Evolutionary conservation across 2,888 invertebrate genomes (phyloP).

Genomic region (Zaprionus bogoriensis): DNA sequence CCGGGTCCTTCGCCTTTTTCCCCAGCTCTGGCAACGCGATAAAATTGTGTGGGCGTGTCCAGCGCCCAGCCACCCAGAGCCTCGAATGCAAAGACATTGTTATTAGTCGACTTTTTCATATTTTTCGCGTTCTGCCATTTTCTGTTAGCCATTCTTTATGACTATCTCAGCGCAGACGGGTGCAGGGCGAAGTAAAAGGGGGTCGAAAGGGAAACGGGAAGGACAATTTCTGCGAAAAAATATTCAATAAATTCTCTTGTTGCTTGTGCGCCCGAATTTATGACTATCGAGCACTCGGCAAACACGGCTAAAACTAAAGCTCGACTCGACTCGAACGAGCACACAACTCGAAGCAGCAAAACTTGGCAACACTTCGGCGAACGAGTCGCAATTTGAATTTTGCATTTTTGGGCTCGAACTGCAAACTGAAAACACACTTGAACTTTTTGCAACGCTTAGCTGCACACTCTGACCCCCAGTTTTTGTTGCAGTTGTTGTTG

Average conservation of each 20-base stretch:
- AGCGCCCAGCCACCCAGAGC: background rate
- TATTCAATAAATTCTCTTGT: slow-evolving; percentile 41
- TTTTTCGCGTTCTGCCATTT: slow-evolving; percentile 45
- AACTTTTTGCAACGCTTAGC: slow-evolving; percentile 53
- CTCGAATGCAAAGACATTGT: slow-evolving; percentile 37
- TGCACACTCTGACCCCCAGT: slow-evolving; percentile 12
- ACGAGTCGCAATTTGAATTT: slow-evolving; percentile 30
- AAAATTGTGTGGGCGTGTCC: slow-evolving; percentile 57
- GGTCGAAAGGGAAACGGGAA: background rate
- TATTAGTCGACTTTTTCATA: slow-evolving; percentile 57
- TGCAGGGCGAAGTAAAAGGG: background rate
- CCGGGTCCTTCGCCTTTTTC: slow-evolving; percentile 40
- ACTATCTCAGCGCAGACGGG: slow-evolving; percentile 19
- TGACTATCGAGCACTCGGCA: slow-evolving; percentile 57
- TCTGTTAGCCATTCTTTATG: slow-evolving; percentile 30
- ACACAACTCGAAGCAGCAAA: slow-evolving; percentile 8
- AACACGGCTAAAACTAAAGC: slow-evolving; percentile 41
- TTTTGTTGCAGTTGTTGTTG: slow-evolving; percentile 23
- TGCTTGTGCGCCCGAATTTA: slow-evolving; percentile 49
- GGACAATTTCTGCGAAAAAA: slow-evolving; percentile 21
- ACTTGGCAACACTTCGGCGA: slow-evolving; percentile 28
- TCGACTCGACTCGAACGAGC: background rate
- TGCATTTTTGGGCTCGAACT: slow-evolving; percentile 20
- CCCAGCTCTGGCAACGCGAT: slow-evolving; percentile 30
- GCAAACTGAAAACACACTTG: slow-evolving; percentile 10